phyloP scores from a whole-genome alignment of 2,888 invertebrate species.

The Melieria crassipennis region DNA sequence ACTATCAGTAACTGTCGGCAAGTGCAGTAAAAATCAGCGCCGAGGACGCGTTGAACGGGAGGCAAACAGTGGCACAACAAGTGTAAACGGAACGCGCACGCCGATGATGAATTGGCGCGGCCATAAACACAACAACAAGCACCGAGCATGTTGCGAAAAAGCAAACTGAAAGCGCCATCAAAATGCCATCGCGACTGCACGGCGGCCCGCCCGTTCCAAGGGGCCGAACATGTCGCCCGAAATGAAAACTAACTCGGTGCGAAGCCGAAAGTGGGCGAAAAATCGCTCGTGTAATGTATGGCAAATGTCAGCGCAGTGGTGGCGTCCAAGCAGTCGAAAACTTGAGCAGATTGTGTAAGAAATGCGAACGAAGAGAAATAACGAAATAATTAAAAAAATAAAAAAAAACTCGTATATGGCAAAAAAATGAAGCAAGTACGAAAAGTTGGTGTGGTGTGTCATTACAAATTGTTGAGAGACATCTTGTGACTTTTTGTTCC shows the following conservation, averaged over 20 bases:
- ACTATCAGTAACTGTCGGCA: constrained; percentile 18
- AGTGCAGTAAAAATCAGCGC: not conserved
- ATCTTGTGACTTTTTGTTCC: no score
- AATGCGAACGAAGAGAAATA: no score
- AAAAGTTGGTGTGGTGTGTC: no score
- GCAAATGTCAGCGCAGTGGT: constrained; percentile 9
- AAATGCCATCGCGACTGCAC: not conserved
- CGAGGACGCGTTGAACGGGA: not conserved
- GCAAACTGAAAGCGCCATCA: constrained; percentile 1
- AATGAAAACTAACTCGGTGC: not conserved
- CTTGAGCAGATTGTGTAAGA: no score
- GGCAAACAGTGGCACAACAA: not conserved
- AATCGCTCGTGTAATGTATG: constrained; percentile 6
- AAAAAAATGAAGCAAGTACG: no score
- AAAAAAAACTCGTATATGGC: no score
- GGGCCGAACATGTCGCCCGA: not conserved
- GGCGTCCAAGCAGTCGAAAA: no score
- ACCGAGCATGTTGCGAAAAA: not conserved
- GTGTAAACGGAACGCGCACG: not conserved
- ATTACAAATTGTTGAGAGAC: no score
- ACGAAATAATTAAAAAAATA: no score
- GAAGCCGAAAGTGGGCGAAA: constrained; percentile 2
- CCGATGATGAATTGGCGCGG: constrained; percentile 21
- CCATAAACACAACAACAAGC: constrained; percentile 12
- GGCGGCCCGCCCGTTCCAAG: no score